Base-by-base conservation (phyloP, 30 jellyfish, hydroid and myxozoan genomes). In the Nemopilema nomurai region DNA sequence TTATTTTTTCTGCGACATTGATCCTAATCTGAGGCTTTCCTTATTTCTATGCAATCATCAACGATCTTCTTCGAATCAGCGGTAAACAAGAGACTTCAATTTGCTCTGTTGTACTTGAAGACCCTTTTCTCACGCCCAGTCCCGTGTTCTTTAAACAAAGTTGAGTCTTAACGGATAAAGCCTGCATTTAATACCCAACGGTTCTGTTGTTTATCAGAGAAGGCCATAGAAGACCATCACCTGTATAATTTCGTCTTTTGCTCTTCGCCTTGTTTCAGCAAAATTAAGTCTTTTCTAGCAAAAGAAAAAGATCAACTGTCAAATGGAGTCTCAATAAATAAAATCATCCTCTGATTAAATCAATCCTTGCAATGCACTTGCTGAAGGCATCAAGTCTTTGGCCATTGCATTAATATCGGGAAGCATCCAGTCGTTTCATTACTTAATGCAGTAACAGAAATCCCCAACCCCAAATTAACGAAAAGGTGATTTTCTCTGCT, bases 231-330 rank as follows among this genome's bases (percentile, higher is more conserved):
- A 13, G 57, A 23, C 17, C 74, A 4, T 64, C 31, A 87, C 96
- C 90, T 87, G 76, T 87, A 87, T 16, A 69, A 52, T 50, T 87
- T 86, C 22, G 30, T 87, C 77, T 87, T 87, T 41, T 70, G 81
- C 69, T 87, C 90, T 70, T 77, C 96, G 52, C 96, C 96, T 77
- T 87, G 86, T 53, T 87, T 87, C 66, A 87, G 62, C 25, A 87
- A 72, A 18, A 62, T 57, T 86, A 87, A 17, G 30, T 87, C 90
- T 31, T 77, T 66, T 52, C 96, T 87, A 53, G 26, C 33, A 66
- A 52, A 25, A 25, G 64, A n/a, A 17, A 52, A 57, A 51, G 16
- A 49, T 19, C n/a, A 19, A 63, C 9, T 19, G 29, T 24, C 9
- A 8, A 24, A 8, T 3, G 57, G 13, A 41, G 9, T 41, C n/a